Percentiles rank a stretch among this genome's conserved stretches.
These are phyloP conservation scores for Neogobius melanostomus DNA, from an alignment of 2,113 vertebrate genomes.

Conservation along the genomic window DNA sequence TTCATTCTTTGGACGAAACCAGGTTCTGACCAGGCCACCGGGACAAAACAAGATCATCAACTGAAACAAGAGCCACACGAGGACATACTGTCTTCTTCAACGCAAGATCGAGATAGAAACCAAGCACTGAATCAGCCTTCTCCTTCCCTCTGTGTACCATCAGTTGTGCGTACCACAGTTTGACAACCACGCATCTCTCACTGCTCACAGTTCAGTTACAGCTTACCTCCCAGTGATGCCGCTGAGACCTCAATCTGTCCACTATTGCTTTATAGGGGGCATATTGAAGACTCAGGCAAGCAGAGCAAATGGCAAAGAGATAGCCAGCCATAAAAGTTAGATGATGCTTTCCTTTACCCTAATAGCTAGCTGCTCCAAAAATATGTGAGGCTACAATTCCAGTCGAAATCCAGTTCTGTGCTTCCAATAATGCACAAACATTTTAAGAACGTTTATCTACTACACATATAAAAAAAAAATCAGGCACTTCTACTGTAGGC, in stretches of 20 bases:
- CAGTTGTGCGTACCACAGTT: not conserved
- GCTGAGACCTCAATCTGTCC: not conserved
- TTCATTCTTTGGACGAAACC: no score
- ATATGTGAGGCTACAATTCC: not conserved
- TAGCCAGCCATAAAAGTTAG: slow-evolving; percentile 16
- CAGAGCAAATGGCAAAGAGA: slow-evolving; percentile 20
- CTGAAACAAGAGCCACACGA: no score
- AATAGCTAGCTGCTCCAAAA: not conserved
- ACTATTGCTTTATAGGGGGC: slow-evolving; percentile 6
- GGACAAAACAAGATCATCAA: no score
- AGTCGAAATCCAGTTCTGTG: not conserved
- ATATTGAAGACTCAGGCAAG: not conserved
- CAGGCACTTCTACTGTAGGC: no score
- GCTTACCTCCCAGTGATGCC: not conserved
- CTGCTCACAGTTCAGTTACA: not conserved
- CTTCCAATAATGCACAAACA: not conserved
- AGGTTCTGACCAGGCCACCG: no score
- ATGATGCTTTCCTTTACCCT: slow-evolving; percentile 4
- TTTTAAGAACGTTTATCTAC: not conserved
- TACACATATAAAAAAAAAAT: no score
- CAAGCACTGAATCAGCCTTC: not conserved
- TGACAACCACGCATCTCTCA: not conserved
- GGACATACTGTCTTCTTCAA: no score
- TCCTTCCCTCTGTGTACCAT: not conserved
- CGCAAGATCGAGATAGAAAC: not conserved